Evolutionary conservation across 2,113 vertebrate species (phyloP).

Genomic region (Ammodytes dubius): DNA sequence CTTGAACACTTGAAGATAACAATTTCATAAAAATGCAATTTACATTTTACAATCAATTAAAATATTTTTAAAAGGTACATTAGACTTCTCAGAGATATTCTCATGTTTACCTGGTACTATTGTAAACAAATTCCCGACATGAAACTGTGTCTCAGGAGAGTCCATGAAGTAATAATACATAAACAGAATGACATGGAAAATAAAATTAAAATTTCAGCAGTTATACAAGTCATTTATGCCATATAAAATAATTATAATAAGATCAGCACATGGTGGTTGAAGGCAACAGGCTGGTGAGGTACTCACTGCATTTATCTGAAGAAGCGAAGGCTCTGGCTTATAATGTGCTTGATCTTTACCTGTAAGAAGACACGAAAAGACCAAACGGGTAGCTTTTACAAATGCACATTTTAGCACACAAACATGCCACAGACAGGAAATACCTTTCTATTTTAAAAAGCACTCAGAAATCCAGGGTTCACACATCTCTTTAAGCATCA

Average conservation of each 20-base stretch:
- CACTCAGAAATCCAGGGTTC: neutral
- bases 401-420: neutral
- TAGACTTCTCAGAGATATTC: neutral
- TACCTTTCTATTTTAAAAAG: neutral
- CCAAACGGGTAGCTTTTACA: neutral
- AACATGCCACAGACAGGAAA: neutral
- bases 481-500: no score
- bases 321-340: conserved; percentile 6
- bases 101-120: neutral
- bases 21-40: neutral
- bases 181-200: no score
- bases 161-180: no score
- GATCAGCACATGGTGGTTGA: neutral
- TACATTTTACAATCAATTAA: neutral
- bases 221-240: neutral
- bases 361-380: neutral
- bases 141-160: neutral
- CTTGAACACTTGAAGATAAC: neutral
- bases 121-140: neutral
- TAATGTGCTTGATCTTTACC: conserved; percentile 15
- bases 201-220: neutral
- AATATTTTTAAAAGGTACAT: neutral
- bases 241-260: neutral
- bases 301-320: neutral
- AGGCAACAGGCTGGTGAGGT: neutral